These are phyloP conservation scores for Hippoglossus hippoglossus DNA, from an alignment of 2,797 vertebrate species.

Conservation along the genomic window DNA sequence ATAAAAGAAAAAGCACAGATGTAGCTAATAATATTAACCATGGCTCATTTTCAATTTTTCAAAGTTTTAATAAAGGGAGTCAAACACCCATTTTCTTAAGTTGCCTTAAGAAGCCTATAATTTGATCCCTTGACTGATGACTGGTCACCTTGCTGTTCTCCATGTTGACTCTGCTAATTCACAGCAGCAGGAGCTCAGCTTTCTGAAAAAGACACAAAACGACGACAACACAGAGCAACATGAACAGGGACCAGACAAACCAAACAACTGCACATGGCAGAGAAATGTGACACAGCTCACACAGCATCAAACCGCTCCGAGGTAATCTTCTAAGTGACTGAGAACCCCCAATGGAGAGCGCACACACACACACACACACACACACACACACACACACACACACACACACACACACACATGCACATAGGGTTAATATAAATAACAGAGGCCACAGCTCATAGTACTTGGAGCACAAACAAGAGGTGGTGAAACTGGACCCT, in stretches of 20 bases:
- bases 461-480: too few relatives aligned
- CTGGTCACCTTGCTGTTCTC: conserved; percentile 83
- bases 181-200: conserved; percentile 24
- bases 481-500: conserved; percentile 49
- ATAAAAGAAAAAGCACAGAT: too few relatives aligned
- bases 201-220: conserved; percentile 45
- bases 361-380: conserved; percentile 10
- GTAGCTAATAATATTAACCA: too few relatives aligned
- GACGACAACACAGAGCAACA: neutral
- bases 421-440: conserved; percentile 35
- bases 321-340: conserved; percentile 58
- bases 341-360: conserved; percentile 36
- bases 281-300: conserved; percentile 51
- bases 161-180: conserved; percentile 63
- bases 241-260: conserved; percentile 6
- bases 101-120: neutral
- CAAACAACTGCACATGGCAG: conserved; percentile 10
- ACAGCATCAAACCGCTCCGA: conserved; percentile 23
- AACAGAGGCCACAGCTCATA: neutral
- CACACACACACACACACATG: conserved; percentile 7
- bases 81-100: neutral
- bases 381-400: conserved; percentile 1
- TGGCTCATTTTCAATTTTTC: too few relatives aligned
- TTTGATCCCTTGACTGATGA: conserved; percentile 15
- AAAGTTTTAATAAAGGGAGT: neutral